Evolutionary conservation across 2,797 vertebrate genomes (phyloP).

Genomic region (Tapirus indicus): DNA sequence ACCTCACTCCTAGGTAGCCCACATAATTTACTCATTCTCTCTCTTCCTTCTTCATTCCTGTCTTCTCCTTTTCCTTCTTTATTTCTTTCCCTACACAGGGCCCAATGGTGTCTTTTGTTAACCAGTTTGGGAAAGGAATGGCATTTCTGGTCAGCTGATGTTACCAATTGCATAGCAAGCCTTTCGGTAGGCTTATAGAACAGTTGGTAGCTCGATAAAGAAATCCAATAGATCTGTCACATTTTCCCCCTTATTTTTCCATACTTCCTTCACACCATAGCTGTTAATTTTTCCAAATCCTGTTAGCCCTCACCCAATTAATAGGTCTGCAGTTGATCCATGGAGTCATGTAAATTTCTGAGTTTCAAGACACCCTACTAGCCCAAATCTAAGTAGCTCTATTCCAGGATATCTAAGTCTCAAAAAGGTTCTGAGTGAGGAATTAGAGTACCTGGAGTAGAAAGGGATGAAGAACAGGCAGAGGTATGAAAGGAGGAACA

Average conservation of each 20-base stretch:
- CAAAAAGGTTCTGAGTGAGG: neutral
- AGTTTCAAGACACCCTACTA: neutral
- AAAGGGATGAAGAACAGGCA: neutral
- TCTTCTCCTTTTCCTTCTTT: neutral
- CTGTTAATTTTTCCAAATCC: slow-evolving; percentile 21
- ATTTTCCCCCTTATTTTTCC: neutral
- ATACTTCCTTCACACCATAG: neutral
- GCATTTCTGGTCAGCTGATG: neutral
- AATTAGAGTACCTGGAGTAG: neutral
- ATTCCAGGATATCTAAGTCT: neutral
- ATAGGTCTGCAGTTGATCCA: neutral
- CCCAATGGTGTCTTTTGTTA: neutral
- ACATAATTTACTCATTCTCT: neutral
- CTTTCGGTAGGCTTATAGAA: neutral
- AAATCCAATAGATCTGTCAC: neutral
- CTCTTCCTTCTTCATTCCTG: neutral
- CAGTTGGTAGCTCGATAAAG: neutral
- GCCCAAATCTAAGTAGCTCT: neutral
- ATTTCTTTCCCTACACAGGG: neutral
- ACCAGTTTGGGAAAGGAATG: neutral
- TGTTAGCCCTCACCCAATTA: neutral
- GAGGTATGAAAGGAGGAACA: neutral
- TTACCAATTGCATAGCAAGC: neutral
- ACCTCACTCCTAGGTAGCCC: neutral
- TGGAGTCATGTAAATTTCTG: neutral